Base-by-base conservation (phyloP, 1,140 invertebrate genomes). In the Heterodera schachtii region DNA sequence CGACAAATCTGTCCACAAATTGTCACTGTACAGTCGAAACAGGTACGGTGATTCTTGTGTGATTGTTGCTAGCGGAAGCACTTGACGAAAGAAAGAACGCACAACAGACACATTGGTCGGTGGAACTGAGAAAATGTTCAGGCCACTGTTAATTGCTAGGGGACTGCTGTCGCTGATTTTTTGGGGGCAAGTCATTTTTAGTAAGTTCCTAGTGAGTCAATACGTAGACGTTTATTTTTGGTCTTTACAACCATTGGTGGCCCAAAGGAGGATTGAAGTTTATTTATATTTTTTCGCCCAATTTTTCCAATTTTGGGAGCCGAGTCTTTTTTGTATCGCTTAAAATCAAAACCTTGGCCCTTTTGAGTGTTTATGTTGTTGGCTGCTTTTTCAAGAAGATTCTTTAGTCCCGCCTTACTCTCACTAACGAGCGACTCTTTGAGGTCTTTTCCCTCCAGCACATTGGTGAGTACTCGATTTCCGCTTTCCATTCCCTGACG, bases 101-200 rank as follows among this genome's bases (percentile, higher is more conserved):
- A 31, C 31, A 31, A 31, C 31, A 31, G 79, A 43, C 8, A 80
- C 79, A 80, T 80, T 80, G 46, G 79, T 80, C 5, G 79, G 79
- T 4, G 79, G 79, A 21, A 80, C 47, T 7, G 78, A 43, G 47
- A 80, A 80, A 80, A 80, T 9, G 31, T 69, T 80, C 19, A 80
- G 44, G n/a, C 79, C 47, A 52, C 41, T 73, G 16, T 43, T 57
- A 3, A 80, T 31, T 19, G 78, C 79, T 4, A 57, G 44, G 11
- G 57, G 43, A 19, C 43, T 79, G 77, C 75, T 73, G 19, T 79
- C 52, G 44, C 77, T 57, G 21, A 79, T 79, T 79, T 79, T 41
- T 73, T 73, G 44, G 7, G 77, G 43, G 13, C 57, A 79, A 78
- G 41, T 57, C 77, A 79, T 79, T 73, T 46, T 79, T 52, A 79